Evolutionary conservation across 1,140 invertebrate species (phyloP), one percentile per base, ranked within the genome.

Genomic region (Mesaphorura yosii): DNA sequence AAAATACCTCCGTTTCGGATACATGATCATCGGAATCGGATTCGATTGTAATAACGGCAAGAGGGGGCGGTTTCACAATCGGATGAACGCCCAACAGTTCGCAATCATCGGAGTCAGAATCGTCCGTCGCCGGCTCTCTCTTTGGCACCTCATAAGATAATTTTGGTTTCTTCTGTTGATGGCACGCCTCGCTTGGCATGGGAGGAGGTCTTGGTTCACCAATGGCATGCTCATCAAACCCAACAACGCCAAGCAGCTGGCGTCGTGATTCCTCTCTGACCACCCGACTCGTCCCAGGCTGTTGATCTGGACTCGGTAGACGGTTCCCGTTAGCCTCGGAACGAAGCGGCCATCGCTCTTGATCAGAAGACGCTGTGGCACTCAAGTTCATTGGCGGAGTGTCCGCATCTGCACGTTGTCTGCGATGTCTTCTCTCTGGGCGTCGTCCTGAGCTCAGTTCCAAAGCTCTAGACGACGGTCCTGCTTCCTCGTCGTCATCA

Each of bases 1-100:
- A n/a, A n/a, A n/a, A n/a, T 23, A 15, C 27, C 40, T 26, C n/a
- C 31, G 10, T 34, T 34, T n/a, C 31, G n/a, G 31, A 34, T 10
- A 10, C 31, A 10, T 57, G 45, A 22, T 53, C 51, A 14, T 58
- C 57, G 5, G 51, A 48, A 19, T 55, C 55, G 20, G 47, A 47
- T 12, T 48, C 51, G 15, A 59, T 51, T 5, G 57, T 59, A 3
- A 59, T 59, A 3, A 59, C 57, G 39, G 57, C 57, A 15, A 59
- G 28, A 1, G 57, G 57, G 7, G 57, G 57, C 39, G 50, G 50
- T 31, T 59, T 59, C 14, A 52, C 46, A 17, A 59, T 26, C 1
- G 57, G 57, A 51, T 59, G 57, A 37, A 55, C 37, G 14, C 53
- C 53, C 0, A 55, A 12, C 0, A 59, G 17, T 2, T 52, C 49